Percentiles rank a stretch among this genome's conserved stretches.
Evolutionary conservation across 1,140 invertebrate species (phyloP).

Genomic region (Drosophila novamexicana): DNA sequence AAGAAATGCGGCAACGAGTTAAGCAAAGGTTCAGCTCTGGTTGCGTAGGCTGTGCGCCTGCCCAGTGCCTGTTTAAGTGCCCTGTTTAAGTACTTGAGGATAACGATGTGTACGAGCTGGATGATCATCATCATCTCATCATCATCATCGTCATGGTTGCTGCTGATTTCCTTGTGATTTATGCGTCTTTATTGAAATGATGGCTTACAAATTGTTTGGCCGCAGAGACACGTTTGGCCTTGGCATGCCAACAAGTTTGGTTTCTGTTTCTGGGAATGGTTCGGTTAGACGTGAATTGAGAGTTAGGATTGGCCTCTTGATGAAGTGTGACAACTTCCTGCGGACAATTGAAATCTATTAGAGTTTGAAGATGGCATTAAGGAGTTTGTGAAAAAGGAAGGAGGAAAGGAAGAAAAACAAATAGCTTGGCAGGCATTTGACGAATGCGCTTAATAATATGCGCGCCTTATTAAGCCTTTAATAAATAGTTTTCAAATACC

Average conservation of each 20-base stretch:
- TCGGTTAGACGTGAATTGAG: conserved; percentile 16
- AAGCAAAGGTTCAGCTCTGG: conserved; percentile 46
- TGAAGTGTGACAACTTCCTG: conserved; percentile 56
- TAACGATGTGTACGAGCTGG: conserved; percentile 64
- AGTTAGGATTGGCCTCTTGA: conserved; percentile 28
- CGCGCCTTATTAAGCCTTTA: too few species aligned
- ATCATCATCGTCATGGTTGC: conserved; percentile 50
- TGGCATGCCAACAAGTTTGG: conserved; percentile 36
- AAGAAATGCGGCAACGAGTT: conserved; percentile 40
- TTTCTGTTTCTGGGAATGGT: conserved; percentile 52
- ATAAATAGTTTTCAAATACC: too few species aligned
- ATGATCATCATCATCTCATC: conserved; percentile 41
- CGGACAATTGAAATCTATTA: conserved; percentile 4
- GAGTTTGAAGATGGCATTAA: background rate
- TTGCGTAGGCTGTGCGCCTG: conserved; percentile 63
- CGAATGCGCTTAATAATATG: too few species aligned
- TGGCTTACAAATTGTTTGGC: conserved; percentile 77
- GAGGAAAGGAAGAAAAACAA: too few species aligned
- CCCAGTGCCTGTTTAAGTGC: conserved; percentile 64
- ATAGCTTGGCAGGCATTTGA: too few species aligned
- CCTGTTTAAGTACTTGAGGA: conserved; percentile 68
- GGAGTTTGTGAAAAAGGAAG: background rate
- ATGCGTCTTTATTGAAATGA: conserved; percentile 83
- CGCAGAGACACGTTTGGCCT: conserved; percentile 41
- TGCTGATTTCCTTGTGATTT: conserved; percentile 78